A percentile compares a stretch with the other conserved stretches of the same genome.
phyloP scores from a whole-genome alignment of 2,797 vertebrate genomes.

The Cryptoprocta ferox region DNA sequence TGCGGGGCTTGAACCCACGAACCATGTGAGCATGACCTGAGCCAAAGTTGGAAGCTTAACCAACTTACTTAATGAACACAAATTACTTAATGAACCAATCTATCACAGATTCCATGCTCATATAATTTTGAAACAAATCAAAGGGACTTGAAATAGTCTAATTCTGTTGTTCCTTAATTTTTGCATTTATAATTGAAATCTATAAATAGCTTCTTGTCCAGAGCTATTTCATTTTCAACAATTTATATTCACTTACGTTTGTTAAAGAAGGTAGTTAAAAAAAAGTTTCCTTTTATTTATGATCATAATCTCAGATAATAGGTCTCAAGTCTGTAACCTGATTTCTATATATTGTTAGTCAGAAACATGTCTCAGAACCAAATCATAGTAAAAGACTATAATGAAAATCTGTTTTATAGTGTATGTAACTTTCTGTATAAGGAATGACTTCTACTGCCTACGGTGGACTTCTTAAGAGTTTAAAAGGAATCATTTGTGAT shows the following conservation, averaged over 20 bases:
- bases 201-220: background rate
- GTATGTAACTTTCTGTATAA: background rate
- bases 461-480: background rate
- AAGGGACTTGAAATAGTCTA: background rate
- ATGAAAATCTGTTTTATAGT: background rate
- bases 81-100: background rate
- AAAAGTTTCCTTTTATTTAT: background rate
- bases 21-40: no score
- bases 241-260: background rate
- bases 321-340: background rate
- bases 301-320: background rate
- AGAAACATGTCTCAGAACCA: slow-evolving; percentile 1
- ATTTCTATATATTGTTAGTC: background rate
- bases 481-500: background rate
- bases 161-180: background rate
- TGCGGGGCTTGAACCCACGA: no score
- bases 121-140: slow-evolving; percentile 34
- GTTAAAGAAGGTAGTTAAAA: background rate
- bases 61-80: no score
- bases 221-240: background rate
- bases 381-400: background rate
- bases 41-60: no score
- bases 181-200: background rate
- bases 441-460: background rate
- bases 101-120: background rate